Percentiles rank a stretch among this genome's conserved stretches.
These are phyloP conservation scores for Halictus quadricinctus DNA, from an alignment of 2,888 invertebrate genomes.

Conservation along the genomic window DNA sequence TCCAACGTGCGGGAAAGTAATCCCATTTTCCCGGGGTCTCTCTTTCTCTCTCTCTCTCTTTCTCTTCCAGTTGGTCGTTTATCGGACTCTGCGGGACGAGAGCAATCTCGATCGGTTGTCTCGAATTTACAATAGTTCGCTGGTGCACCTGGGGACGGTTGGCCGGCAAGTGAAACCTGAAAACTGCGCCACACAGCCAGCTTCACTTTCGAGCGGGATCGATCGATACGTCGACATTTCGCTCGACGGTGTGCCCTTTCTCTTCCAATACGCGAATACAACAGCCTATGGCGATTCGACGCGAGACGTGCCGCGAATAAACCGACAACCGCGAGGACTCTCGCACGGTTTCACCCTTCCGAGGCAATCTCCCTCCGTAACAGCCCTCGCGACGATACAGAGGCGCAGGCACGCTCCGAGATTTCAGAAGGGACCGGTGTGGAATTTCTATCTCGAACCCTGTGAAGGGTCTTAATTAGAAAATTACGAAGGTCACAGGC, in stretches of 20 bases:
- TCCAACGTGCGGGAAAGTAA: not conserved
- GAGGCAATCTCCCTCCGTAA: not conserved
- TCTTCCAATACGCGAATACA: slow-evolving; percentile 5
- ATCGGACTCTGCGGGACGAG: not conserved
- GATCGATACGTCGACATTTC: slow-evolving; percentile 62
- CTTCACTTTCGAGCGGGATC: slow-evolving; percentile 62
- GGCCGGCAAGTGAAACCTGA: slow-evolving; percentile 61
- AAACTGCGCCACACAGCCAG: slow-evolving; percentile 57
- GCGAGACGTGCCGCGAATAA: slow-evolving; percentile 5
- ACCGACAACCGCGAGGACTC: not conserved
- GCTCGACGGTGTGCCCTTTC: slow-evolving; percentile 34
- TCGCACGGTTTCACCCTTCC: not conserved
- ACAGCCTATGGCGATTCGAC: not conserved
- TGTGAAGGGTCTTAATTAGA: not conserved
- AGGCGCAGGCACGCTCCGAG: not conserved
- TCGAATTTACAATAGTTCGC: slow-evolving; percentile 17
- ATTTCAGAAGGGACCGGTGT: not conserved
- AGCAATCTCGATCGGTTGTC: slow-evolving; percentile 16
- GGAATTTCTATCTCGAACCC: not conserved
- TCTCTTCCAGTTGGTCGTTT: not conserved
- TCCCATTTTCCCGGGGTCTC: not conserved
- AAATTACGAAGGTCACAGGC: not conserved
- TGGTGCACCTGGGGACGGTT: slow-evolving; percentile 1
- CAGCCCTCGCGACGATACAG: not conserved
- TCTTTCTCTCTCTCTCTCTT: not conserved